Base-by-base conservation (phyloP, 2,888 invertebrate genomes). In the Dexiosoma caninum region DNA sequence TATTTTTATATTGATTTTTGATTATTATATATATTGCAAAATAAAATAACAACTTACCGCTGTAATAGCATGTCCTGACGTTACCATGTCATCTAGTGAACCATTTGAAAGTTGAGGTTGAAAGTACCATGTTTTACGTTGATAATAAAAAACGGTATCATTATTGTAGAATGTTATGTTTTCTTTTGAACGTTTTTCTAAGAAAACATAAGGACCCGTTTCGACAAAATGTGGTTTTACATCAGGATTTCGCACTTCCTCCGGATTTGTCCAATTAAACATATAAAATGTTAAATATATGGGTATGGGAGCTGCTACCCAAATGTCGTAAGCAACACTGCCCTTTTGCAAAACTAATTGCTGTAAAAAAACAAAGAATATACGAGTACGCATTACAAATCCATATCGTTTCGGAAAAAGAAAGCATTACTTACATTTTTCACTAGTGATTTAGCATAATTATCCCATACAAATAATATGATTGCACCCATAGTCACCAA, bases 231-330 rank as follows among this genome's bases (percentile, higher is more conserved):
- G 88, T 0, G 95, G 92, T 80, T 93, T 93, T 0, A 91, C 89
- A 81, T 91, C 91, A 1, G 88, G 87, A 30, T 91, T 89, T 0
- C 91, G 89, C 4, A 92, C 83, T 14, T 94, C 93, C 7, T 93
- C 90, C 0, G 93, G 91, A 88, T 97, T 96, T 0, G 94, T 95
- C 92, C 96, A 95, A 88, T 96, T 95, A 86, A 94, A 96, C 86
- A 96, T 90, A 86, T 92, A 93, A 82, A 95, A 92, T 83, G 94
- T 93, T 60, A 96, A 89, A 87, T 94, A 95, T 93, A 96, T 95
- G 0, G 96, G 96, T 80, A 96, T 93, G 0, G 96, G 96, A 0
- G 95, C 94, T 86, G 95, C 93, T 81, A 92, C 91, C 97, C 97
- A 97, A 84, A 95, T 92, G 0, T 92, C 88, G 88, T 92, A 97